Conservation (phyloP, 2,888 invertebrate genomes). For the Eueremaeus valkanovi region DNA sequence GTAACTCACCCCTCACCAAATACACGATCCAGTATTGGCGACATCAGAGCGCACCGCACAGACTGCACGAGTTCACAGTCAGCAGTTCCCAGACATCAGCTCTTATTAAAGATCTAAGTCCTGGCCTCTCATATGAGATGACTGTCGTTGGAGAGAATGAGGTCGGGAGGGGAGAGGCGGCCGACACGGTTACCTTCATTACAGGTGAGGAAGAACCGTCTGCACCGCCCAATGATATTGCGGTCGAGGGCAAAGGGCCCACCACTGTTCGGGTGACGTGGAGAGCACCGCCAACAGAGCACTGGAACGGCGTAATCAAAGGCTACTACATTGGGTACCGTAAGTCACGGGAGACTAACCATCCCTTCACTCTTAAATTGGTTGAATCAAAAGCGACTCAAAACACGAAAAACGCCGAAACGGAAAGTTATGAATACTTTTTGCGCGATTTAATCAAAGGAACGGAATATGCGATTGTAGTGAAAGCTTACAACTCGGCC, state of each 20-base stretch:
- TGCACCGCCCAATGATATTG: constrained; percentile 46
- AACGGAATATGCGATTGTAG: constrained; percentile 47
- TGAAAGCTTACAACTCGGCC: constrained; percentile 47
- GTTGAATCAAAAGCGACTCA: constrained; percentile 44
- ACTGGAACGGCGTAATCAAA: constrained; percentile 47
- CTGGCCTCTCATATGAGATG: constrained; percentile 46
- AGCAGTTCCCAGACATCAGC: constrained; percentile 46
- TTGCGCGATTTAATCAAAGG: constrained; percentile 46
- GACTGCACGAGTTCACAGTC: constrained; percentile 46
- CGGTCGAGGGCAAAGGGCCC: constrained; percentile 45
- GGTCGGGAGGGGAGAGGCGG: constrained; percentile 47
- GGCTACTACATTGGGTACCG: constrained; percentile 48
- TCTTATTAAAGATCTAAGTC: constrained; percentile 46
- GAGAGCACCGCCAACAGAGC: constrained; percentile 47
- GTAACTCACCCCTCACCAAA: constrained; percentile 46
- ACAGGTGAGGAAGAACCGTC: constrained; percentile 49
- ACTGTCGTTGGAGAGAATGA: constrained; percentile 48
- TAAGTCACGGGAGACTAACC: constrained; percentile 42
- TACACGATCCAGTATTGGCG: constrained; percentile 48
- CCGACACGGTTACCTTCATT: constrained; percentile 45
- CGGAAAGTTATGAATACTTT: constrained; percentile 45
- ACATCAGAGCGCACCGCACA: constrained; percentile 45
- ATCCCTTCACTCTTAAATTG: constrained; percentile 47
- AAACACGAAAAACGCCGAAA: not conserved
- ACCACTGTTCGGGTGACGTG: constrained; percentile 46